Evolutionary conservation across 2,797 vertebrate species (phyloP), one percentile per base, ranked within the genome.

Genomic region (Anas bahamensis): DNA sequence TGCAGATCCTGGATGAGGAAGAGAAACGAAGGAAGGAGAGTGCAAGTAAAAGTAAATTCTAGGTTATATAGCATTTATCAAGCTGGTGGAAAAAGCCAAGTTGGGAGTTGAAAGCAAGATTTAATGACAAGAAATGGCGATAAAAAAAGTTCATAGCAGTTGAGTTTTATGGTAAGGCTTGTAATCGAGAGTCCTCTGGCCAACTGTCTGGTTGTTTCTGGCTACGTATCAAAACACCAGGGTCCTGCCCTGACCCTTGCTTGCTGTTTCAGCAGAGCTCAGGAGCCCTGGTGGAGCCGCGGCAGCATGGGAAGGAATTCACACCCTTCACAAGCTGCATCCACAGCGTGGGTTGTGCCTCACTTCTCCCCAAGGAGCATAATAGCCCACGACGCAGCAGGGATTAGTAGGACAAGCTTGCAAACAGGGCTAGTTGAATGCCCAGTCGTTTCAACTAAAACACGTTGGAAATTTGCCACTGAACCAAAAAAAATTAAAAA

Each of bases 71-170:
- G 53, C 39, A 82, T 94, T 94, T 95, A 93, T 96, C 80, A 96
- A 90, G 24, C 61, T 92, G 64, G 60, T 92, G 28, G 84, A 66
- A 86, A 91, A 97, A 92, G 53, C 69, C 44, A 93, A 94, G 41
- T 68, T 96, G 85, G 66, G 86, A 95, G 79, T 65, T 59, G 91
- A 94, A 95, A 94, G 56, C 78, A 46, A 92, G 86, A 79, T 96
- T 94, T 94, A 95, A 60, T 50, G 72, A 85, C 70, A 87, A 91
- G 83, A 89, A 94, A 87, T 61, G 42, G 44, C 39, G 68, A 68
- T 84, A 71, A 93, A 92, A 92, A 73, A 94, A 70, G 68, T 94
- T 92, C 37, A 21, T 26, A 90, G 48, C 56, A 68, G 52, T 70
- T 55, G 84, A 82, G 15, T 89, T 95, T 93, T 93, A 82, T 59